phyloP scores from a whole-genome alignment of 2,888 invertebrate species.

The Cataglyphis livida region DNA sequence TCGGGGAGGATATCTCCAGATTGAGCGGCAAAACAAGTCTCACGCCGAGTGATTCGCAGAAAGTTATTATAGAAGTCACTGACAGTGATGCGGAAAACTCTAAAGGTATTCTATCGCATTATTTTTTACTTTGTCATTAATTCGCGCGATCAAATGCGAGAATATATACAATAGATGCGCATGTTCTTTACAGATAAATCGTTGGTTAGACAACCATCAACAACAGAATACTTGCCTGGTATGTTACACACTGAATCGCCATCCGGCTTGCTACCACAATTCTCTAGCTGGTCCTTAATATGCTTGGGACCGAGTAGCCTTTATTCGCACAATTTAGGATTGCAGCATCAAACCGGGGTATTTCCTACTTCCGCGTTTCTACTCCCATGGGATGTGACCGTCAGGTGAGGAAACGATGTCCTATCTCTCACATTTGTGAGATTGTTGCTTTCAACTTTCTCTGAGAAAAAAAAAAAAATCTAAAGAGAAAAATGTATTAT shows the following conservation, averaged over 20 bases:
- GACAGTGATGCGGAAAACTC: slow-evolving; percentile 83
- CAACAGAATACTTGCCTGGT: slow-evolving; percentile 96
- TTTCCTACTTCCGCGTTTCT: slow-evolving; percentile 95
- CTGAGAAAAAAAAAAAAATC: neutral
- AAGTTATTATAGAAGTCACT: slow-evolving; percentile 85
- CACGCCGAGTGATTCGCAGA: slow-evolving; percentile 83
- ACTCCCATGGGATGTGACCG: slow-evolving; percentile 96
- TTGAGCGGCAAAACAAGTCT: slow-evolving; percentile 81
- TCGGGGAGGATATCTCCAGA: slow-evolving; percentile 78
- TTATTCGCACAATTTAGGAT: slow-evolving; percentile 95
- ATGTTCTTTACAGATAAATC: slow-evolving; percentile 86
- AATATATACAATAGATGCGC: neutral
- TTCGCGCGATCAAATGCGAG: neutral
- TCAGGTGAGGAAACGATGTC: slow-evolving; percentile 84
- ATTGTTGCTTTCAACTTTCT: neutral
- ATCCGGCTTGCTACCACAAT: slow-evolving; percentile 92
- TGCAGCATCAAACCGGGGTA: slow-evolving; percentile 97
- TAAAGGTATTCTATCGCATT: slow-evolving; percentile 80
- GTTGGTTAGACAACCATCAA: slow-evolving; percentile 91
- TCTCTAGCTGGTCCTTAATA: slow-evolving; percentile 96
- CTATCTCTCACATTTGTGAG: neutral
- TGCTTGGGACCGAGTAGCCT: slow-evolving; percentile 96
- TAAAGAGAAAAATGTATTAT: neutral
- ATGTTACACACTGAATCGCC: slow-evolving; percentile 95
- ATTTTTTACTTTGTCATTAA: neutral